Evolutionary conservation across 2,797 vertebrate species (phyloP), one percentile per base, ranked within the genome.

Genomic region (Adrianichthys oophorus): DNA sequence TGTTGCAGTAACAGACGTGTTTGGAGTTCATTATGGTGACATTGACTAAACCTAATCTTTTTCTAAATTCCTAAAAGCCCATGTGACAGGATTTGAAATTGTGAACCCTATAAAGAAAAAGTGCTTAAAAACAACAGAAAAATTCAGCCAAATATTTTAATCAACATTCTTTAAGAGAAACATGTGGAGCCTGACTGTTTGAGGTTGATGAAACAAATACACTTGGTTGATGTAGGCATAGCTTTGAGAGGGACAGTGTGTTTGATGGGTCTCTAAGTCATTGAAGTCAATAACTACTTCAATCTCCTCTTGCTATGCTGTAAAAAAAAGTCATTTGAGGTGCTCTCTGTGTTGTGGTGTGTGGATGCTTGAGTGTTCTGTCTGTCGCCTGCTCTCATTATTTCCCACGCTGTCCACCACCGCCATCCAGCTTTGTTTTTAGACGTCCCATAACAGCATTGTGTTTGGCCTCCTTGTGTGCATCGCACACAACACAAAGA

Each of bases 371-470:
- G 44, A 56, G 46, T 42, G 43, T 59, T 7, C 23, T 62, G 17
- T 62, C n/a, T 56, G 16, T 72, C 49, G 60, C 55, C 59, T 17
- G 40, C 53, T 53, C 5, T 48, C 32, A 17, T 65, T 42, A 7
- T 76, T 83, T 88, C 67, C 71, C 82, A 87, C 70, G 66, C 70
- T 82, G 68, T 65, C 56, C 21, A 71, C 68, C 71, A 47, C 60
- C 21, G 70, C 68, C 71, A 47, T 59, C 48, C 51, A 19, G 54
- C 52, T 74, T 76, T 79, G 72, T 79, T 85, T 84, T 84, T 75
- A 76, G 71, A 80, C 47, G 66, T 72, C 55, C 70, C 70, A 74
- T 68, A 74, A 76, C 68, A 37, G 59, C 66, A 67, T 72, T 82
- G 76, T 83, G 50, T 74, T 37, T 46, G 17, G 56, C 67, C 12